phyloP scores from a whole-genome alignment of 64 coral and sea anemone genomes.

The Platygyra sinensis region DNA sequence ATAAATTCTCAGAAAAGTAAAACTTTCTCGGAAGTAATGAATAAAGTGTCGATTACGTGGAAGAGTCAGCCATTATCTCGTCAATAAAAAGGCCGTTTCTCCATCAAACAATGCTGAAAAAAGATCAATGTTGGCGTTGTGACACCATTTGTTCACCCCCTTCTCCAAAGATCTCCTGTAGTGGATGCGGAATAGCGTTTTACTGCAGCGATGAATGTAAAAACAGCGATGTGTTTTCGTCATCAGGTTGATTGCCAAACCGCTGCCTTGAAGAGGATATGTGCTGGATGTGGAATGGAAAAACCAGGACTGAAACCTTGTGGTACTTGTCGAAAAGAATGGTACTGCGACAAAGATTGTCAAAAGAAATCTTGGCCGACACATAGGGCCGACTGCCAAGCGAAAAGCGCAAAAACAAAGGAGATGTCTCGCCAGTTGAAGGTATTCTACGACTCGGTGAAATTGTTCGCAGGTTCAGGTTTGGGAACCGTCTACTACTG shows the following conservation, averaged over 20 bases:
- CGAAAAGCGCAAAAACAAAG: neutral
- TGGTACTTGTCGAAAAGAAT: conserved; percentile 18
- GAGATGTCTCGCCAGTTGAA: neutral
- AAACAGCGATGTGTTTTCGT: conserved; percentile 48
- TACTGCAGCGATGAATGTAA: conserved; percentile 68
- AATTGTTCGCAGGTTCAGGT: too few species aligned
- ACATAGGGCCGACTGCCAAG: conserved; percentile 33
- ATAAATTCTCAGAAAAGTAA: too few species aligned
- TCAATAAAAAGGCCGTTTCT: too few species aligned
- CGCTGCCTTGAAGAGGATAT: neutral
- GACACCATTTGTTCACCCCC: neutral
- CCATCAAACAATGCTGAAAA: neutral
- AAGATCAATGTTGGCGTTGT: conserved; percentile 50
- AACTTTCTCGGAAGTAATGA: too few species aligned
- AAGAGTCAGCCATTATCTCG: too few species aligned
- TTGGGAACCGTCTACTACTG: conserved; percentile 37
- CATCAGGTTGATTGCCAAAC: conserved; percentile 67
- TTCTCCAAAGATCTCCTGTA: conserved; percentile 19
- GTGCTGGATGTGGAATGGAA: conserved; percentile 27
- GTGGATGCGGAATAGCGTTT: conserved; percentile 30
- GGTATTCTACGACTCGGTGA: too few species aligned
- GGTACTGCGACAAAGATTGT: conserved; percentile 51
- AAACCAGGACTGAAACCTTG: conserved; percentile 12
- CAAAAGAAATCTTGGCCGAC: conserved; percentile 7
- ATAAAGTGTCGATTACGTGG: too few species aligned